Conservation (phyloP, 2,113 vertebrate species). For the Buteo buteo region DNA sequence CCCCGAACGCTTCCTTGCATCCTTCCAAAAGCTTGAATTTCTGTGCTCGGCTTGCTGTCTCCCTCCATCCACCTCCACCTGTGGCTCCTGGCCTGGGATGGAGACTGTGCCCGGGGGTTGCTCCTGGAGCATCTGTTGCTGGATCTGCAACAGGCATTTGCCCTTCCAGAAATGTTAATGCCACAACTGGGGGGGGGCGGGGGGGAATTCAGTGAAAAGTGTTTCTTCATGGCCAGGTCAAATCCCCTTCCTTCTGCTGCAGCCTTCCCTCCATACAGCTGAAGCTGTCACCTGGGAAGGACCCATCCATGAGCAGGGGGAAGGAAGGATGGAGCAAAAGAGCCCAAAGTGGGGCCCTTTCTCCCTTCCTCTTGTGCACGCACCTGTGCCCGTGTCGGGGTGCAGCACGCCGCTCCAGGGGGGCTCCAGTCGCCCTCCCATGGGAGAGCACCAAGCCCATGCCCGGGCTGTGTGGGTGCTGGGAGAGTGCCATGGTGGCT, state of each 20-base stretch:
- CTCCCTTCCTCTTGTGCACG: neutral
- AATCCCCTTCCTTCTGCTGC: neutral
- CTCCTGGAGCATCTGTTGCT: neutral
- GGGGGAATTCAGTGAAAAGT: neutral
- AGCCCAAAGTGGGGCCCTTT: neutral
- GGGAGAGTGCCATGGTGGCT: neutral
- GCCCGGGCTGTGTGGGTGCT: rapidly evolving
- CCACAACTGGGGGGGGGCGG: too few species aligned
- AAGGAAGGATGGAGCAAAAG: neutral
- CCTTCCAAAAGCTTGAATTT: neutral
- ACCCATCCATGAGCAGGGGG: neutral
- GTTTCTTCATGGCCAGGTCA: neutral
- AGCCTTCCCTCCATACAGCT: neutral
- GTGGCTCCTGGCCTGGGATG: neutral
- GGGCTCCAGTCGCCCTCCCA: neutral
- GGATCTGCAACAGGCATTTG: neutral
- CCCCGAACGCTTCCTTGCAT: neutral
- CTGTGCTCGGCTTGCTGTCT: rapidly evolving
- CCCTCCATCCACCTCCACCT: neutral
- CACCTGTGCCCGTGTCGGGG: neutral
- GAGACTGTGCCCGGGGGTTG: neutral
- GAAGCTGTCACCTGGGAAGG: neutral
- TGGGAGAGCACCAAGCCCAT: neutral
- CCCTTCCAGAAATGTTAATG: neutral
- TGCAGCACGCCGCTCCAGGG: neutral